Percentiles rank a stretch among this genome's conserved stretches.
phyloP scores from a whole-genome alignment of 2,113 vertebrate species.

The Leiothrix lutea region DNA sequence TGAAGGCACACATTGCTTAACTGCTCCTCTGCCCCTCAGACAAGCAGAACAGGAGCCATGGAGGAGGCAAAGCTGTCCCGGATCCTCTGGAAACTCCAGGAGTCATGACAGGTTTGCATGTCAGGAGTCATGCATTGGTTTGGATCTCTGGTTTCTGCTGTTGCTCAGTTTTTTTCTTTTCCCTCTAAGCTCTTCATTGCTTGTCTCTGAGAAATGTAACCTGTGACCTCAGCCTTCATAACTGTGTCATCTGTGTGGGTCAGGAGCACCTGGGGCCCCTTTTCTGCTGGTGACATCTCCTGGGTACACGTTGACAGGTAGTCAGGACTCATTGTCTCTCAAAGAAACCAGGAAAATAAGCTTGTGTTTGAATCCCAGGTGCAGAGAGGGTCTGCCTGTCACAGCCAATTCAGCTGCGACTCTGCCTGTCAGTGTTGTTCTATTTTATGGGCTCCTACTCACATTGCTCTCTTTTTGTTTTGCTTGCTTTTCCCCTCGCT shows the following conservation, averaged over 20 bases:
- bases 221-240: slow-evolving; percentile 36
- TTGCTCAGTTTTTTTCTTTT: neutral
- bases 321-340: slow-evolving; percentile 49
- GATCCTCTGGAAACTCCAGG: neutral
- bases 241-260: neutral
- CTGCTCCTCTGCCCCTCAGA: neutral
- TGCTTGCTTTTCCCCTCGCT: neutral
- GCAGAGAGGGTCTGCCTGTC: slow-evolving; percentile 40
- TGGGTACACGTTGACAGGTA: slow-evolving; percentile 9
- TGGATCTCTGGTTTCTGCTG: neutral
- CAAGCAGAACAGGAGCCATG: neutral
- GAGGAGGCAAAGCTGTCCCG: neutral
- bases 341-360: slow-evolving; percentile 34
- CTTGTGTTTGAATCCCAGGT: slow-evolving; percentile 46
- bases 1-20: neutral
- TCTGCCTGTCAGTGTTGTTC: neutral
- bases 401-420: slow-evolving; percentile 5
- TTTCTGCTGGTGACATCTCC: slow-evolving; percentile 2
- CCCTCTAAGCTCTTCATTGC: neutral
- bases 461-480: neutral
- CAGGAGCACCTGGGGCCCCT: slow-evolving; percentile 29
- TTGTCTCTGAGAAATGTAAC: neutral
- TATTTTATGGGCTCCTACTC: neutral
- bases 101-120: neutral
- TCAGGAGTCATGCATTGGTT: neutral